phyloP scores from a whole-genome alignment of 2,113 vertebrate genomes.

The Notiomystis cincta region DNA sequence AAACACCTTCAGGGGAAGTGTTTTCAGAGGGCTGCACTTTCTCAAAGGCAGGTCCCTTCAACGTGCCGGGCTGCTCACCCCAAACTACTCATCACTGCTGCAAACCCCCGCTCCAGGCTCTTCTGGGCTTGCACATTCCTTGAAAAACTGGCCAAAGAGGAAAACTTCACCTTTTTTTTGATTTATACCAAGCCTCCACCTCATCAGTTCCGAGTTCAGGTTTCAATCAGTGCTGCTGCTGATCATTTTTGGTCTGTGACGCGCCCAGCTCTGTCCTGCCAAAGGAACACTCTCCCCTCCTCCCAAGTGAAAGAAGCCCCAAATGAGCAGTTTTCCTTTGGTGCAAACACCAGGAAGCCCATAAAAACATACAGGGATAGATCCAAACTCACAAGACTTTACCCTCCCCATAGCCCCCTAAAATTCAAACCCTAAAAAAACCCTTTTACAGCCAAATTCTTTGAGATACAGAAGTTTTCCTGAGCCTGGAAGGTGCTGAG shows the following conservation, averaged over 20 bases:
- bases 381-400: accelerated
- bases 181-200: not conserved
- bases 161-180: not conserved
- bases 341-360: not conserved
- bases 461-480: not conserved
- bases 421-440: not conserved
- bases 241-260: not conserved
- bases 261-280: accelerated
- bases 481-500: not conserved
- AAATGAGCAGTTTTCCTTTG: not conserved
- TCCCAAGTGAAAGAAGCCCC: not conserved
- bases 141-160: not conserved
- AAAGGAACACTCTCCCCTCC: not conserved
- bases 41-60: not conserved
- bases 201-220: not conserved
- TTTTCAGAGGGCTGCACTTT: not conserved
- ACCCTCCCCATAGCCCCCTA: accelerated
- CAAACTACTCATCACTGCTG: not conserved
- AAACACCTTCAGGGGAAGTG: not conserved
- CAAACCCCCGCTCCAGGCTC: not conserved
- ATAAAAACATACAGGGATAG: accelerated
- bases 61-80: not conserved
- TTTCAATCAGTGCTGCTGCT: not conserved
- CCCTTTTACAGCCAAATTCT: not conserved
- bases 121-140: not conserved